Conservation (phyloP, 2,797 vertebrate genomes). For the Gallirallus australis region DNA sequence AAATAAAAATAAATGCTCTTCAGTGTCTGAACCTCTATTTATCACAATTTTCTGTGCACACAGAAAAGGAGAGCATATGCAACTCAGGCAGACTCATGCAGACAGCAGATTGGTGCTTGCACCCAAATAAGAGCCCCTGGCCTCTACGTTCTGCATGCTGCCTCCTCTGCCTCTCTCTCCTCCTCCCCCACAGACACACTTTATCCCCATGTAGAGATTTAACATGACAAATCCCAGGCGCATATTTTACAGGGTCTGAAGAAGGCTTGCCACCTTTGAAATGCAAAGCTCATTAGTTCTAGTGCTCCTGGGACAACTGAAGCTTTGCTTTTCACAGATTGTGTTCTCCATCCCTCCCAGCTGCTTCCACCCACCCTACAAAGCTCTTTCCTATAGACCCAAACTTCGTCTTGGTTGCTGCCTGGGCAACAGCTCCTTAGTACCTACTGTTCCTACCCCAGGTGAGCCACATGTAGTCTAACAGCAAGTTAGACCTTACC, state of each 20-base stretch:
- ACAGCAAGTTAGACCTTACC: neutral
- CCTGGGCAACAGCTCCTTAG: neutral
- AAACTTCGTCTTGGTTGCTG: neutral
- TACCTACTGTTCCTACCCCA: neutral
- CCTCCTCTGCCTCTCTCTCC: neutral
- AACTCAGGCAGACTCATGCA: conserved; percentile 5
- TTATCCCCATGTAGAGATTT: neutral
- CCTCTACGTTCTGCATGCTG: conserved; percentile 22
- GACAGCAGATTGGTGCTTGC: conserved; percentile 45
- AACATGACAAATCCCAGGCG: neutral
- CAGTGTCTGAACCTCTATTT: conserved; percentile 49
- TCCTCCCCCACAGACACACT: neutral
- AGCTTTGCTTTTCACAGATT: neutral
- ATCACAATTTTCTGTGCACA: conserved; percentile 34
- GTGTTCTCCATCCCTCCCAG: conserved; percentile 11
- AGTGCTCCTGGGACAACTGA: conserved; percentile 6
- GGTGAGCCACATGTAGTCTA: neutral
- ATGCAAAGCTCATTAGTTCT: conserved; percentile 29
- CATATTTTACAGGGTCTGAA: neutral
- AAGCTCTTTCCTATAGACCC: neutral
- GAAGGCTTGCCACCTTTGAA: conserved; percentile 12
- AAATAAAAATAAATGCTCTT: conserved; percentile 70
- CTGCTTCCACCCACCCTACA: conserved; percentile 42
- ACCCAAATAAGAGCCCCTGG: conserved; percentile 39
- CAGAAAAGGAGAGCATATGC: conserved; percentile 47